Evolutionary conservation across 2,113 vertebrate species (phyloP), one percentile per base, ranked within the genome.

Genomic region (Corydoras sp.): DNA sequence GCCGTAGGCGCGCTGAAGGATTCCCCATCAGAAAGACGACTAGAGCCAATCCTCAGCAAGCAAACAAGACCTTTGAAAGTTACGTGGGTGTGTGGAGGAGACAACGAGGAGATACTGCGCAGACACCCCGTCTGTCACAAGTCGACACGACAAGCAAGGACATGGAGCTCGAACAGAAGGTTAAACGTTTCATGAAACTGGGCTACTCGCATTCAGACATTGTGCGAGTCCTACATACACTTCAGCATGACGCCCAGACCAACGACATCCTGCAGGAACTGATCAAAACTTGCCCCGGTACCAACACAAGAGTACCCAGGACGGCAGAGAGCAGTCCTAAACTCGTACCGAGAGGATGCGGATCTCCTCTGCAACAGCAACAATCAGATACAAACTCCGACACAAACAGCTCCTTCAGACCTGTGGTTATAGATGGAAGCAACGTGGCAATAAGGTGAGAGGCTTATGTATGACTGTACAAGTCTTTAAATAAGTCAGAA

Each of bases 381-480:
- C 15, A 0, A 48, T 29, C 0, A 30, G 73, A 32, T 82, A 10
- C 29, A 0, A 31, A 72, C 8, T 0, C 65, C 0, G 86, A 85
- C 50, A 5, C 48, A 1, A 83, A 84, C 8, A 30, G 68, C 0
- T 62, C 65, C 30, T 81, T 95, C 85, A 88, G 93, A 73, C 86
- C 92, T 2, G 90, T 97, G 2, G 93, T 97, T 51, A 95, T 97
- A 0, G 93, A 96, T 0, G 94, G 94, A 65, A 97, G 94, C 89
- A 97, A 97, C 0, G 91, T 97, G 55, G 94, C 95, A 14, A 96
- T 97, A 92, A 97, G 94, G 94, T 95, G 86, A 85, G 84, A 35
- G 2, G 7, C 78, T 81, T 79, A 43, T 43, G 35, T 43, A 43
- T 43, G 35, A 43, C 35, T 43, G 35, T 43, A 43, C 7, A 43